Evolutionary conservation across 2,797 vertebrate species (phyloP), one percentile per base, ranked within the genome.

Genomic region (Chaetophractus vellerosus): DNA sequence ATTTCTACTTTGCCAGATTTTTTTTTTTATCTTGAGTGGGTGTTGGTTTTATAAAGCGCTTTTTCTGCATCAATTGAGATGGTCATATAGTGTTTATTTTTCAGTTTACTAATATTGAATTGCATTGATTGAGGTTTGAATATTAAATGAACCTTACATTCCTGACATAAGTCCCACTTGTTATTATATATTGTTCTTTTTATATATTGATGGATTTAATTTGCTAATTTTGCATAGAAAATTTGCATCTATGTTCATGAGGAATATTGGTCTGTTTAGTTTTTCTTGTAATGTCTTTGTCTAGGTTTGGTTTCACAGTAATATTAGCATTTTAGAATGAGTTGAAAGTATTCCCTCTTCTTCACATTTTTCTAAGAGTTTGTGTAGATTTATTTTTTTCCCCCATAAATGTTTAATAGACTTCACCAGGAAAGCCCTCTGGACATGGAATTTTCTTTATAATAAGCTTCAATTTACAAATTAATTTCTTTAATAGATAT

Each of bases 21-120:
- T 28, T 26, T 74, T 78, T 36, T 4, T 2, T 71, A 50, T 33
- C n/a, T 66, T 66, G 31, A 80, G 52, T 21, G n/a, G n/a, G 23
- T 85, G 12, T 75, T 33, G 6, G 16, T 69, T 86, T 90, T 68
- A 66, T 85, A 33, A 74, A 63, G 74, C 74, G 18, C 45, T 57
- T n/a, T 59, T 41, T 79, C 14, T 48, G 10, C 28, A 55, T 93
- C 28, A 6, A 10, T n/a, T 75, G 50, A 86, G 71, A 55, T 63
- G 33, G n/a, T 57, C 38, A 68, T 52, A 36, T 21, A 23, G 1
- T 68, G 45, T 80, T 84, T 52, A 24, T 18, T 23, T 71, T 79
- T 95, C 45, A 78, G 24, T 55, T 90, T 88, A 52, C 68, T 48
- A 79, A 80, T 59, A 78, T 48, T 82, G 50, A 92, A 86, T 61